These are phyloP conservation scores for Coracias cyanogaster DNA, from an alignment of 2,797 vertebrate genomes.

Conservation along the genomic window DNA sequence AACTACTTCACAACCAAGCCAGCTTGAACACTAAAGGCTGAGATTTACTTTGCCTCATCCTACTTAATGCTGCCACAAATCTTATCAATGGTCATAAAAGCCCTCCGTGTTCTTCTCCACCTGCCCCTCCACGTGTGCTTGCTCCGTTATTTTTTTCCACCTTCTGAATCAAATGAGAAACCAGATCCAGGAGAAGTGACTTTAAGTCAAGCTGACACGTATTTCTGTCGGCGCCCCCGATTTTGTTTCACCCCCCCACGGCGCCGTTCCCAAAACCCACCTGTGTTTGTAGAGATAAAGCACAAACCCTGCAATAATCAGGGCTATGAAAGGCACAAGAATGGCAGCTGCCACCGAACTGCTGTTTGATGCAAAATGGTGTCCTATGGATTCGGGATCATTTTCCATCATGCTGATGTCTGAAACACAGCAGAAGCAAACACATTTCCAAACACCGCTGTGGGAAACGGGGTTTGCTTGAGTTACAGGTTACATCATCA, in stretches of 20 bases:
- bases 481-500: not conserved
- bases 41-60: not conserved
- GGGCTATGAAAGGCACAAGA: conserved; percentile 99
- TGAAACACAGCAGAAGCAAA: conserved; percentile 51
- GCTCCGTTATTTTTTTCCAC: not conserved
- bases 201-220: not conserved
- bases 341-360: conserved; percentile 98
- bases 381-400: conserved; percentile 85
- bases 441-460: not conserved
- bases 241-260: not conserved
- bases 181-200: not conserved
- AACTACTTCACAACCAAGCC: too few relatives aligned
- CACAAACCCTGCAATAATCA: conserved; percentile 99
- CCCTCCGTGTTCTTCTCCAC: not conserved
- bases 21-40: not conserved
- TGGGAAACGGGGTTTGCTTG: not conserved
- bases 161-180: not conserved
- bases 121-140: rapidly evolving
- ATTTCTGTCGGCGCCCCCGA: not conserved
- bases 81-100: not conserved
- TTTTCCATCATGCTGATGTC: conserved; percentile 84
- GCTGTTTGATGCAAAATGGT: conserved; percentile 97
- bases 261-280: conserved; percentile 59
- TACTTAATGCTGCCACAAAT: not conserved
- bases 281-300: conserved; percentile 99